Base-by-base conservation (phyloP, 92 coral and sea anemone genomes). In the Epizoanthus illoricatus region DNA sequence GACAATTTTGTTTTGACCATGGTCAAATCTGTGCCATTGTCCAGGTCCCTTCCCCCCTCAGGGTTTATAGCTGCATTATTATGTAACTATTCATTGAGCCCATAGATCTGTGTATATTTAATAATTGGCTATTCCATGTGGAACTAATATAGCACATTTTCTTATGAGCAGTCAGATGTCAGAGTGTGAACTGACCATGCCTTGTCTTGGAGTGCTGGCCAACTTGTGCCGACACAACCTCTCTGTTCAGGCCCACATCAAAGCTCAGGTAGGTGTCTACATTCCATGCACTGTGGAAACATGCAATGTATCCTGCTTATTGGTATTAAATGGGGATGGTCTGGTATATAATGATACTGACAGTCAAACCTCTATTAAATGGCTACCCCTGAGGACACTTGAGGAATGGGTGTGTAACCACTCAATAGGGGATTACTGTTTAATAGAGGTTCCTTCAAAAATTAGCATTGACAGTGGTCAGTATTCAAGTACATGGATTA, bases 241-340 rank as follows among this genome's bases (percentile, higher is more conserved):
- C n/a, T 87, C 99, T 45, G 95, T 97, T 55, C 99, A 97, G 75
- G 99, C 98, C 9, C 98, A 93, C 69, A 87, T 97, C 80, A 97
- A 97, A 84, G 99, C 99, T n/a, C 66, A 93, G 98, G 99, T 97
- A 76, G 80, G 97, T 81, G 56, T 49, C n/a, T 65, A 11, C 10
- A 23, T 2, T 7, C 16, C 24, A 9, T 10, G 17, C 7, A n/a
- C 4, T n/a, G 19, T 20, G n/a, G n/a, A 19, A 71, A 40, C 16
- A 24, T 18, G 45, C 2, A 17, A 17, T 18, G 9, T 20, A 5
- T 73, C 79, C 12, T 73, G 19, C 15, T 47, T 47, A 12, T 6
- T 16, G 49, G 17, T 19, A 4, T 19, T 23, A 45, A 65, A 20
- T 33, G 4, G 10, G 70, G 10, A 52, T 52, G 15, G 12, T 52